These are phyloP conservation scores for Oryzias sinensis DNA, from an alignment of 2,797 vertebrate genomes.

Conservation along the genomic window DNA sequence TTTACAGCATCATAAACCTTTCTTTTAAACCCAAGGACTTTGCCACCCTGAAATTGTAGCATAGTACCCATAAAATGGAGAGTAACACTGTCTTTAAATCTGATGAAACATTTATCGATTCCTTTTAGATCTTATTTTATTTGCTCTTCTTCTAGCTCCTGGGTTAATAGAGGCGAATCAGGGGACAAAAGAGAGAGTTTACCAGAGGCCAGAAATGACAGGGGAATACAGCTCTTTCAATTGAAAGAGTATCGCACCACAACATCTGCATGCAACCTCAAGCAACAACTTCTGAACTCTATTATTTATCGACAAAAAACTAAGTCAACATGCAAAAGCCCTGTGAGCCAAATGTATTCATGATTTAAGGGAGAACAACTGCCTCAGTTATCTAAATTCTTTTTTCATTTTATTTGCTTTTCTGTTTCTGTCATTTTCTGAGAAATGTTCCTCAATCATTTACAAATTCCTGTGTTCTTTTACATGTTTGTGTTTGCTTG, in stretches of 20 bases:
- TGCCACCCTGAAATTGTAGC: slow-evolving; percentile 74
- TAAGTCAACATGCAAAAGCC: too few relatives aligned
- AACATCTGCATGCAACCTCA: neutral
- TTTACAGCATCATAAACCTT: slow-evolving; percentile 83
- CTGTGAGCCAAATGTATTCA: too few relatives aligned
- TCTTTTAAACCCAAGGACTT: slow-evolving; percentile 81
- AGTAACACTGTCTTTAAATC: slow-evolving; percentile 75
- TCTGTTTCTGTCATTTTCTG: too few relatives aligned
- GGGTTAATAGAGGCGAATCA: slow-evolving; percentile 58
- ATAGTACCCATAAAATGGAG: slow-evolving; percentile 64
- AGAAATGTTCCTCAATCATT: too few relatives aligned
- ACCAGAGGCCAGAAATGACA: slow-evolving; percentile 3
- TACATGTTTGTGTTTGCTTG: too few relatives aligned
- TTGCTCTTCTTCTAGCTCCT: slow-evolving; percentile 56
- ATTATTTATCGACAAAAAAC: too few relatives aligned
- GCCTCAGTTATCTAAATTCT: too few relatives aligned
- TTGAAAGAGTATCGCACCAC: neutral
- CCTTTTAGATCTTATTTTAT: slow-evolving; percentile 76
- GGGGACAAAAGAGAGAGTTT: slow-evolving; percentile 32
- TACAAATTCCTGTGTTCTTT: too few relatives aligned
- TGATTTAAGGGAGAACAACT: too few relatives aligned
- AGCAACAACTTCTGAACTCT: neutral
- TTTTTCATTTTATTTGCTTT: too few relatives aligned
- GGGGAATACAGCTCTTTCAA: too few relatives aligned
- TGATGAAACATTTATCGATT: slow-evolving; percentile 81